These are phyloP conservation scores for Paradisaea rubra DNA, from an alignment of 2,113 vertebrate genomes.

Conservation along the genomic window DNA sequence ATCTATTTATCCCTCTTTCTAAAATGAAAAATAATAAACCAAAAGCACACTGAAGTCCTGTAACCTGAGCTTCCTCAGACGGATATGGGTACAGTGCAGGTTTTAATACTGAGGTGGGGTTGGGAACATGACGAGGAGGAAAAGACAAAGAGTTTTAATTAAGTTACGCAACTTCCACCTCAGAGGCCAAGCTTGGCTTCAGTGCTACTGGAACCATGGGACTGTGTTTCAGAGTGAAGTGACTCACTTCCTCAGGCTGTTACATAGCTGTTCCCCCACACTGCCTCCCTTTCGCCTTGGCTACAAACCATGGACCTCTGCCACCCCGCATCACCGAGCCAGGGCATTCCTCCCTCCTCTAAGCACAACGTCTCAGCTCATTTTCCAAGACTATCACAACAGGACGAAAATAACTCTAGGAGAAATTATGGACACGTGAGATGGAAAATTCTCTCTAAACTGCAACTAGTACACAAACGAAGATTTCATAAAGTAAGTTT, in stretches of 20 bases:
- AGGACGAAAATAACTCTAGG: conserved; percentile 11
- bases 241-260: conserved; percentile 62
- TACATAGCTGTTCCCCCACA: not conserved
- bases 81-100: not conserved
- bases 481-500: conserved; percentile 3
- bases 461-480: not conserved
- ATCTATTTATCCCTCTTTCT: not conserved
- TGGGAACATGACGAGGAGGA: not conserved
- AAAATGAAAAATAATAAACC: not conserved
- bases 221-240: not conserved
- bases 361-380: not conserved
- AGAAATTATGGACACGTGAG: conserved; percentile 4
- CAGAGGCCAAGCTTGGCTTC: conserved; percentile 7
- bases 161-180: conserved; percentile 41
- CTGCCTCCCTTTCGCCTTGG: not conserved
- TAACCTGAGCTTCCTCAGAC: not conserved
- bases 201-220: not conserved
- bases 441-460: conserved; percentile 40
- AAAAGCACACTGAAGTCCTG: not conserved
- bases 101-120: not conserved
- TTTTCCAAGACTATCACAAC: conserved; percentile 25
- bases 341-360: conserved; percentile 31
- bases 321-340: not conserved
- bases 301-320: conserved; percentile 23
- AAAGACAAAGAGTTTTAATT: conserved; percentile 34